phyloP scores from a whole-genome alignment of 2,113 vertebrate genomes.

The Origma solitaria region DNA sequence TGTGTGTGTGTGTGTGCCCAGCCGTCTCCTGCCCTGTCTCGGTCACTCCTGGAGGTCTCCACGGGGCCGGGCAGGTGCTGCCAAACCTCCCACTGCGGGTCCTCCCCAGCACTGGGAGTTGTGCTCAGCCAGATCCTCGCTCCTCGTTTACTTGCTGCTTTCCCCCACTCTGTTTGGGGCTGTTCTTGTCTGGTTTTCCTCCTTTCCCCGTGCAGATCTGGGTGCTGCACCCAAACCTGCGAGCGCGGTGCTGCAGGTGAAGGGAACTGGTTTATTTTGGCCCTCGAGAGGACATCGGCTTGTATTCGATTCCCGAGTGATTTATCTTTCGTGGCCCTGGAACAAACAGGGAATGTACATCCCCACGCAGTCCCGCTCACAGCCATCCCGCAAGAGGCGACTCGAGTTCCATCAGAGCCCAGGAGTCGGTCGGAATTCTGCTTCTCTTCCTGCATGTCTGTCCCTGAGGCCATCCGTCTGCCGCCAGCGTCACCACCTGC shows the following conservation, averaged over 20 bases:
- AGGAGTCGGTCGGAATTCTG: background rate
- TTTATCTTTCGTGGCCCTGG: fast-evolving
- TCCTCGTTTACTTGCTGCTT: background rate
- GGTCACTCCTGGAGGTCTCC: background rate
- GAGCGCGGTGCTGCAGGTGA: background rate
- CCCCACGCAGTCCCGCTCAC: background rate
- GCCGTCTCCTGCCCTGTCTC: background rate
- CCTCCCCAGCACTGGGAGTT: background rate
- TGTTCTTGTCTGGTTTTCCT: background rate
- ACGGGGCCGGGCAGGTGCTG: background rate
- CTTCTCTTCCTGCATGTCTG: background rate
- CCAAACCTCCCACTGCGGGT: background rate
- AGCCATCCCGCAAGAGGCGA: background rate
- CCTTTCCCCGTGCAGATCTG: fast-evolving
- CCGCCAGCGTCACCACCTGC: background rate
- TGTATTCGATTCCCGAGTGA: fast-evolving
- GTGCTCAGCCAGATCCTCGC: background rate
- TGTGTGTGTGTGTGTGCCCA: background rate
- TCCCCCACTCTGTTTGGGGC: fast-evolving
- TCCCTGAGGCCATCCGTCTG: background rate
- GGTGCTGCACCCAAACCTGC: background rate
- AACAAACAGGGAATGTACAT: fast-evolving
- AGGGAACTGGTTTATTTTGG: background rate
- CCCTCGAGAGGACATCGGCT: fast-evolving
- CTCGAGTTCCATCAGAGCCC: fast-evolving